Evolutionary conservation across 2,797 vertebrate genomes (phyloP), one percentile per base, ranked within the genome.

Genomic region (Periophthalmus magnuspinnatus): DNA sequence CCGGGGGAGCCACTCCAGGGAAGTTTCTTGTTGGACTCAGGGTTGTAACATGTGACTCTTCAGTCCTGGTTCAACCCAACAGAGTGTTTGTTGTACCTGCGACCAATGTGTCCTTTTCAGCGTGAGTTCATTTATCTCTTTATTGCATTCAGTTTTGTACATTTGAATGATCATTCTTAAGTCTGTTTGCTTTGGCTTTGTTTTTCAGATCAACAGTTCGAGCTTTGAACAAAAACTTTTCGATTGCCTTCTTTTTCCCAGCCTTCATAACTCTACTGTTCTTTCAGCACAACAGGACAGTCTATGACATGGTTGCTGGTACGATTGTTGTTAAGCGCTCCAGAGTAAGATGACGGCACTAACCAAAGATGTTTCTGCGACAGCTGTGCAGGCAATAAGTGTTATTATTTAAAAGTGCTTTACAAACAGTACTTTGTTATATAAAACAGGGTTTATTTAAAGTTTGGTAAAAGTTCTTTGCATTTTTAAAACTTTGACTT

Each of bases 171-270:
- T 38, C 60, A 47, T 19, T 28, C 4, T 13, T 45, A 62, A 65
- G 24, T 5, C 45, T 32, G n/a, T 16, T 38, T 17, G 8, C 33
- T 47, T 65, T 6, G 16, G 45, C 10, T 28, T 50, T 52, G 60
- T 62, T 85, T 62, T 52, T 47, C 89, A 99, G 98, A 88, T 99
- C 98, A 17, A 95, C 96, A 13, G 94, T 99, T 74, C 93, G 97
- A 91, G 97, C 98, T 76, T 89, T 99, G 92, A 99, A 98, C 94
- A 99, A 99, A 94, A 99, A 99, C 92, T 98, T 99, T 91, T 99
- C 97, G 75, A 99, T 99, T 74, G 98, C 97, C 72, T 98, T 98
- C 69, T 99, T 99, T 89, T 99, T 99, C 84, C 97, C 97, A 54
- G 98, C 97, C 0, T 99, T 99, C 88, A 96, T 99, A 90, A 99